Base-by-base conservation (phyloP, 2,113 vertebrate species). In the Tenrec ecaudatus region DNA sequence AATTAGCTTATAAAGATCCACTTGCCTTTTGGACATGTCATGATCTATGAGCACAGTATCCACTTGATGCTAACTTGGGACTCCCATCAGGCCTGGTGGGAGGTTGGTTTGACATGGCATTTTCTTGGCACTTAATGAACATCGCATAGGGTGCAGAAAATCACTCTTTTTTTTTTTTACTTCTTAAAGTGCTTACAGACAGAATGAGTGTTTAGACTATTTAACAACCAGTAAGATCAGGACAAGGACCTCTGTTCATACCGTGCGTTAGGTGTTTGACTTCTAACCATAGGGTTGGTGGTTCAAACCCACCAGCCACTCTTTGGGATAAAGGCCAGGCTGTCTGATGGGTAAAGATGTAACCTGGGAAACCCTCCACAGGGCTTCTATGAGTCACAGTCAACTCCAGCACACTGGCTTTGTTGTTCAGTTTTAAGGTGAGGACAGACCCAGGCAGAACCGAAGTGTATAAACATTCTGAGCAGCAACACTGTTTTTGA, bases 1-100 rank as follows among this genome's bases (percentile, higher is more conserved):
- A 36, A 36, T 77, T 82, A 76, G 29, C 69, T 90, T 84, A n/a
- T 23, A 60, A 79, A 62, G 27, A 64, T 64, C 38, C 78, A 4
- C 80, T 94, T 86, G 69, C 16, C 19, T 80, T 88, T 89, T 82
- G 78, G 40, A 95, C 82, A 23, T 89, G 31, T 82, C 11, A 17
- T 43, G 53, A 84, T 14, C 47, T 53, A 53, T 53, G 12, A 53
- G 25, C 29, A 11, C 7, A 36, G 8, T 57, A 43, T 47, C 27
- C 20, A 17, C 75, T 15, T 80, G 66, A 20, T 58, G 29, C 43
- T 43, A 86, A 33, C 36, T 64, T 68, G 25, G 1, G 47, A 53
- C 47, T 83, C 58, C 25, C 20, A 8, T 89, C 8, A 38, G 31
- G 69, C 43, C 53, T 57, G 47, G 47, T 79, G 33, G 9, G 38